Evolutionary conservation across 2,113 vertebrate species (phyloP), one percentile per base, ranked within the genome.

Genomic region (Sialia sialis): DNA sequence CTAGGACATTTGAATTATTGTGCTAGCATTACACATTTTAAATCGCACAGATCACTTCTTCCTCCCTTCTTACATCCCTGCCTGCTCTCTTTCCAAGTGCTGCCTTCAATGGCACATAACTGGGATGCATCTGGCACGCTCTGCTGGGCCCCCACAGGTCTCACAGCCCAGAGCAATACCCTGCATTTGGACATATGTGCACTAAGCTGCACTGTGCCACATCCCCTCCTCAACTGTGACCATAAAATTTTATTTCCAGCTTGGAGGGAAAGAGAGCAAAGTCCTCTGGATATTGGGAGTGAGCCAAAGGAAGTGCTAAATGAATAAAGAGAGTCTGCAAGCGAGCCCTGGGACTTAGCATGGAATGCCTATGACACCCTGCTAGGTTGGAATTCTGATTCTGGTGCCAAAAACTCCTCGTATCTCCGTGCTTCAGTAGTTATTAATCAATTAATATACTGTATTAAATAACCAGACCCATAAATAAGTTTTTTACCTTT

Each of bases 281-380:
- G 30, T 23, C 18, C 81, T 84, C 56, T 72, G 60, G 60, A 84
- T 63, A 74, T 81, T 27, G 77, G 69, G n/a, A 91, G 44, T 5
- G 44, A 87, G 62, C 56, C 84, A 95, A 86, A 58, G 87, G 73
- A 93, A 76, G 62, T 36, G 54, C 69, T 84, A 51, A 93, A 94
- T 11, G n/a, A 89, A 52, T 63, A 60, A 79, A 77, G 44, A 83
- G 16, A 0, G 1, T 30, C 39, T 78, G 25, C 52, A 87, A 82
- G 36, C 3, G 30, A 10, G 46, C 68, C 60, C 69, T 26, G n/a
- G 49, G 80, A 93, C 36, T 14, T 7, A 70, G 72, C 38, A 55
- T 23, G 25, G 87, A 52, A 38, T 36, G 43, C 43, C 80, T 77
- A 2, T 11, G 51, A 58, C 63, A 58, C 13, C 3, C 36, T 55